phyloP scores from a whole-genome alignment of 2,888 invertebrate species.

The Drosophila recens region DNA sequence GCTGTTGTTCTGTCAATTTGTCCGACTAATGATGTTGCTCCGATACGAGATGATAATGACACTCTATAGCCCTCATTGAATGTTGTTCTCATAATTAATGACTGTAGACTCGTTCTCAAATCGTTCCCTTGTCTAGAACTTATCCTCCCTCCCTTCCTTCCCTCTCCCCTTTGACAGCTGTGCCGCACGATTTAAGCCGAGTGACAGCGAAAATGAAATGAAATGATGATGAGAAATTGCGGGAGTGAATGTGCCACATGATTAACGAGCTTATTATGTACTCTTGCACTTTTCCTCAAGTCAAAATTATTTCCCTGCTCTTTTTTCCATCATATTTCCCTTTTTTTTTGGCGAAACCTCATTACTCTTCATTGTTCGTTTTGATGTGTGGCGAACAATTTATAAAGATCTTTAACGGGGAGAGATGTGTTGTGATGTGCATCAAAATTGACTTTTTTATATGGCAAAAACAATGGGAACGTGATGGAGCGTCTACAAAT shows the following conservation, averaged over 20 bases:
- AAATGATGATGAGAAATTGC: slow-evolving; percentile 35
- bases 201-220: slow-evolving; percentile 30
- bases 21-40: slow-evolving; percentile 65
- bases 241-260: slow-evolving; percentile 47
- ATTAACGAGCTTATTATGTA: slow-evolving; percentile 75
- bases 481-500: too few species aligned
- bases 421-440: background rate
- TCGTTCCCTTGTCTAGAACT: slow-evolving; percentile 13
- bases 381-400: slow-evolving; percentile 46
- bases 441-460: background rate
- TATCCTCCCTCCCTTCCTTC: background rate
- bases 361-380: slow-evolving; percentile 68
- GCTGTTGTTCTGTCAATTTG: slow-evolving; percentile 59
- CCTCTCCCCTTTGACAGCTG: slow-evolving; percentile 23
- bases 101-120: slow-evolving; percentile 14
- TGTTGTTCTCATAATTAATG: slow-evolving; percentile 48
- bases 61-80: slow-evolving; percentile 35
- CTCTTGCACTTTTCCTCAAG: slow-evolving; percentile 38
- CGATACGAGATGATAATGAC: slow-evolving; percentile 33
- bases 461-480: background rate
- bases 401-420: slow-evolving; percentile 25
- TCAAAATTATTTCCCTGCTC: slow-evolving; percentile 14
- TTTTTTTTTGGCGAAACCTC: slow-evolving; percentile 45
- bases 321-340: slow-evolving; percentile 21
- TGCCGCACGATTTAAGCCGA: slow-evolving; percentile 33